These are phyloP conservation scores for Origma solitaria DNA, from an alignment of 2,113 vertebrate species.

Conservation along the genomic window DNA sequence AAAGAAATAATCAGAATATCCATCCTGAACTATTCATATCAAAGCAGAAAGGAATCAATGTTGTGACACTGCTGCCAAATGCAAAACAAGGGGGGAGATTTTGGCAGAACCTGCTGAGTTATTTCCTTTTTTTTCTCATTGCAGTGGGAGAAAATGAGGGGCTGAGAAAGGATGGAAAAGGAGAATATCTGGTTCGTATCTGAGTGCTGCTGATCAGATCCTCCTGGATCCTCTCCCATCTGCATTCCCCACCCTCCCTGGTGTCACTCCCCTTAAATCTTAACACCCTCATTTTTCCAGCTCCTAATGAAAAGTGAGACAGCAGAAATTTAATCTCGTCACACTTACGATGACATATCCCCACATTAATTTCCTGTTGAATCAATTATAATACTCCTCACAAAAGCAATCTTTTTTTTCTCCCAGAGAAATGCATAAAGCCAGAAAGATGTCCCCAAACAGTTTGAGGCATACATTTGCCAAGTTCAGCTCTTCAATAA, in stretches of 20 bases:
- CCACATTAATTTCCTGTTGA: constrained; percentile 26
- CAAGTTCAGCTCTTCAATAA: not conserved
- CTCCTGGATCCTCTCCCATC: not conserved
- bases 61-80: not conserved
- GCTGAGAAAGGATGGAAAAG: rapidly evolving
- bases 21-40: not conserved
- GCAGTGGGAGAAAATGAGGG: not conserved
- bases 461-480: not conserved
- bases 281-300: not conserved
- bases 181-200: not conserved
- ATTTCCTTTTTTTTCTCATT: not conserved
- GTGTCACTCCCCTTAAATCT: not conserved
- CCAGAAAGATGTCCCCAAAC: not conserved
- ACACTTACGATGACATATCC: not conserved
- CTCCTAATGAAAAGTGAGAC: not conserved
- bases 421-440: not conserved
- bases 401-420: not conserved
- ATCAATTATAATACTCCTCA: constrained; percentile 35
- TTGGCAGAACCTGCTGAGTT: not conserved
- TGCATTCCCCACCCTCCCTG: not conserved
- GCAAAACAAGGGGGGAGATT: not conserved
- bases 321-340: constrained; percentile 30
- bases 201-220: not conserved
- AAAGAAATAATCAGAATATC: not conserved
- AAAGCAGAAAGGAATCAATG: not conserved